Evolutionary conservation across 2,113 vertebrate species (phyloP).

Genomic region (Parus major): DNA sequence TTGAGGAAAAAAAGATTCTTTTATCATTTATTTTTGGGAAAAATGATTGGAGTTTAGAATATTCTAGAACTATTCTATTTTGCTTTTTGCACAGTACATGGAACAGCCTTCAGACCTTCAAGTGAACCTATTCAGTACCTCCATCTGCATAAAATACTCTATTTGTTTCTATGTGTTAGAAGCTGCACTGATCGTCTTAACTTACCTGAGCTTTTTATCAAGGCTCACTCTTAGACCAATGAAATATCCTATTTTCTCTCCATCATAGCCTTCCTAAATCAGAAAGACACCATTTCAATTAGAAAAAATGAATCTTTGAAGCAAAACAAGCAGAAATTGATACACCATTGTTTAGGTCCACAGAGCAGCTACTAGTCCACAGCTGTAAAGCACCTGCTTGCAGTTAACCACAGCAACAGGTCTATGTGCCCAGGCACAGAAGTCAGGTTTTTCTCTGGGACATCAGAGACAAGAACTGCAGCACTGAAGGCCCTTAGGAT

Average conservation of each 20-base stretch:
- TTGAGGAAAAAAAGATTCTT: not conserved
- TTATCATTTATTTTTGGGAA: not conserved
- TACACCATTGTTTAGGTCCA: not conserved
- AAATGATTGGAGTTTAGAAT: not conserved
- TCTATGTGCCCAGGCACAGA: not conserved
- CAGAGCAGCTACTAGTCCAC: not conserved
- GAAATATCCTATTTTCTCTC: not conserved
- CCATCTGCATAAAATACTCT: not conserved
- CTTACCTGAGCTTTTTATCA: conserved; percentile 57
- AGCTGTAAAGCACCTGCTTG: not conserved
- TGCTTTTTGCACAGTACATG: fast-evolving
- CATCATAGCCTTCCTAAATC: not conserved
- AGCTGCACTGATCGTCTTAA: not conserved
- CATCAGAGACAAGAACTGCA: not conserved
- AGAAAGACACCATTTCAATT: not conserved
- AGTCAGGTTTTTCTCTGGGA: not conserved
- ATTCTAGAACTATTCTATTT: not conserved
- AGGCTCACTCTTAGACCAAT: conserved; percentile 53
- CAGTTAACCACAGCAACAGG: not conserved
- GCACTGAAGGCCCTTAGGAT: not conserved
- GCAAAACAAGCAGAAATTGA: not conserved
- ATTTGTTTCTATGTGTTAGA: not conserved
- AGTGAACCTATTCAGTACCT: not conserved
- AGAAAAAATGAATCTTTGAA: not conserved
- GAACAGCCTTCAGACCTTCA: not conserved